phyloP scores from a whole-genome alignment of 2,113 vertebrate genomes.

The Dascyllus trimaculatus region DNA sequence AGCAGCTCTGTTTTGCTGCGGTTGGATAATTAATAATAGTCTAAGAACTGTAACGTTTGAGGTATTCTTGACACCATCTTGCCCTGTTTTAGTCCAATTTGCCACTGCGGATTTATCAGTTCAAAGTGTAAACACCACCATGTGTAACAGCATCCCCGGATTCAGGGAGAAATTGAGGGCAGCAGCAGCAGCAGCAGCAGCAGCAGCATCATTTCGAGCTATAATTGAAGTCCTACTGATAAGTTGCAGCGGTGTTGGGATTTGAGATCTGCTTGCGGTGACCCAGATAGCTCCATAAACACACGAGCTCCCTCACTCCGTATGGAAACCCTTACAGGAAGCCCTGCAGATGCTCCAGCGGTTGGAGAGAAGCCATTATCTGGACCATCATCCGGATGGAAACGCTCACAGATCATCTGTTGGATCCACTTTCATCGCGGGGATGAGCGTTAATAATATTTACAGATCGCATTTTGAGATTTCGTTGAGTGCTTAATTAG shows the following conservation, averaged over 20 bases:
- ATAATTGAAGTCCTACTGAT: conserved; percentile 58
- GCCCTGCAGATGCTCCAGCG: conserved; percentile 4
- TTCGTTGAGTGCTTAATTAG: conserved; percentile 50
- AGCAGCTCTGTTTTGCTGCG: conserved; percentile 23
- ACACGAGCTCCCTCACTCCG: conserved; percentile 33
- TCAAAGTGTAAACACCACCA: conserved; percentile 38
- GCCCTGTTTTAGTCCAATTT: conserved; percentile 9
- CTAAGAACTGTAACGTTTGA: conserved; percentile 3
- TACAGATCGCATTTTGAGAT: conserved; percentile 67
- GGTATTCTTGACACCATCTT: background rate
- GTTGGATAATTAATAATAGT: background rate
- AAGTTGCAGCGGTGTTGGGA: conserved; percentile 53
- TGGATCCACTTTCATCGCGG: conserved; percentile 37
- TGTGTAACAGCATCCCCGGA: conserved; percentile 27
- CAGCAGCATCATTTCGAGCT: conserved; percentile 32
- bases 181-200: conserved; percentile 23
- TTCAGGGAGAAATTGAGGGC: conserved; percentile 46
- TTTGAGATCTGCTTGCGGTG: conserved; percentile 60
- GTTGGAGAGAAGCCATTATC: conserved; percentile 44
- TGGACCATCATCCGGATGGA: conserved; percentile 28
- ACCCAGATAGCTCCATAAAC: conserved; percentile 70
- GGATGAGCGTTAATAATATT: conserved; percentile 57
- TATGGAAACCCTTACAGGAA: conserved; percentile 26
- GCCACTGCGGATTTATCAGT: conserved; percentile 5
- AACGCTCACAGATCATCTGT: conserved; percentile 43